phyloP scores from a whole-genome alignment of 2,888 invertebrate species.

The Volucella zonaria region DNA sequence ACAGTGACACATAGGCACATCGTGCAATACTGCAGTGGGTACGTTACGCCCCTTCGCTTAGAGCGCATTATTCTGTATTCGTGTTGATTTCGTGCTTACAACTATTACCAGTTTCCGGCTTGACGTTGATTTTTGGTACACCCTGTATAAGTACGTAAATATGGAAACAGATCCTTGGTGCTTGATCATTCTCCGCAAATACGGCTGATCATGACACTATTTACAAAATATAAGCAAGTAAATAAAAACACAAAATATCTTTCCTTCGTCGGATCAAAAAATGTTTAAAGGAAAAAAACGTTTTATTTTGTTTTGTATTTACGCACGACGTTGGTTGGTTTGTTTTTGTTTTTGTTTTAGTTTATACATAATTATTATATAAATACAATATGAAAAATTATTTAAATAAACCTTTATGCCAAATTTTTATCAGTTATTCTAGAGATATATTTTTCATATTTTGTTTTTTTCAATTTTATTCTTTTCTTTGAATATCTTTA shows the following conservation, averaged over 20 bases:
- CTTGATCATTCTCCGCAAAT: no score
- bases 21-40: no score
- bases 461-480: constrained; percentile 7
- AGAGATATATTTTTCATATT: constrained; percentile 48
- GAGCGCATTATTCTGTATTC: no score
- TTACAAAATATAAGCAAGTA: background rate
- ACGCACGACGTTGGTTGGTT: constrained; percentile 62
- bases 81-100: no score
- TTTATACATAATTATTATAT: constrained; percentile 66
- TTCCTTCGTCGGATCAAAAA: constrained; percentile 63
- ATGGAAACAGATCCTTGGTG: no score
- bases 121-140: no score
- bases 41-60: no score
- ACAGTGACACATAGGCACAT: no score
- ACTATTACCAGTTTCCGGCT: no score
- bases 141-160: no score
- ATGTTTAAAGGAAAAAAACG: constrained; percentile 53
- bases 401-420: constrained; percentile 70
- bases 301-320: constrained; percentile 49
- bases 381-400: constrained; percentile 74
- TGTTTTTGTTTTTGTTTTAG: constrained; percentile 33
- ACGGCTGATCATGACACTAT: no score
- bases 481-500: constrained; percentile 33
- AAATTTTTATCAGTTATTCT: constrained; percentile 58
- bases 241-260: constrained; percentile 39